Percentiles rank a stretch among this genome's conserved stretches.
Evolutionary conservation across 1,140 invertebrate species (phyloP).

Genomic region (Elymnias hypermnestra): DNA sequence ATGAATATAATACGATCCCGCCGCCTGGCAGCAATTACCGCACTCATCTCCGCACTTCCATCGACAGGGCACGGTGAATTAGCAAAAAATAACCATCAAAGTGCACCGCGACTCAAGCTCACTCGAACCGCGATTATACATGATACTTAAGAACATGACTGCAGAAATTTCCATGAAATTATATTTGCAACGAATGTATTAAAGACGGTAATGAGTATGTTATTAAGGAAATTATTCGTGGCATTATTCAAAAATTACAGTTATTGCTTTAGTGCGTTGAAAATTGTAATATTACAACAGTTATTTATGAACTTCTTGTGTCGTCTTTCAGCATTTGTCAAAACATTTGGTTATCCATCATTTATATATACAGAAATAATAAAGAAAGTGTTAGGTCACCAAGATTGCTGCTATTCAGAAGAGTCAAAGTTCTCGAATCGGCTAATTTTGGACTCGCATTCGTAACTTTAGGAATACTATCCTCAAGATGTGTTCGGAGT

Average conservation of each 20-base stretch:
- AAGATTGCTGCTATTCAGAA: too few species aligned
- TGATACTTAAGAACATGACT: slow-evolving; percentile 15
- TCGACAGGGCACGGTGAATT: slow-evolving; percentile 64
- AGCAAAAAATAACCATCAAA: slow-evolving; percentile 69
- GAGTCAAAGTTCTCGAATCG: too few species aligned
- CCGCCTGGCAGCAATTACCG: slow-evolving; percentile 38
- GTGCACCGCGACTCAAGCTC: slow-evolving; percentile 13
- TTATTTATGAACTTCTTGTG: too few species aligned
- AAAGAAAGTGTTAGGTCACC: too few species aligned
- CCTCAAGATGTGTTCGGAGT: too few species aligned
- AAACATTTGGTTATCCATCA: too few species aligned
- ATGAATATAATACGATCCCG: slow-evolving; percentile 18
- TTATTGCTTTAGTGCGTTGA: not conserved
- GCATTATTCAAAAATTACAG: slow-evolving; percentile 1
- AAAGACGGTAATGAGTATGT: slow-evolving; percentile 4
- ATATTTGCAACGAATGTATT: slow-evolving; percentile 8
- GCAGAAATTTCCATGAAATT: slow-evolving; percentile 20
- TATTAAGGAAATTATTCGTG: slow-evolving; percentile 5
- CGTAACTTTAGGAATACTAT: too few species aligned
- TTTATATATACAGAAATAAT: too few species aligned
- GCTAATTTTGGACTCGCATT: too few species aligned
- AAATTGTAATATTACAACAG: not conserved
- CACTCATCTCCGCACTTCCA: slow-evolving; percentile 54
- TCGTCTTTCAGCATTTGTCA: too few species aligned
- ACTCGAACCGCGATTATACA: slow-evolving; percentile 4